These are phyloP conservation scores for Sebastes hubbsi DNA, from an alignment of 2,797 vertebrate species.

Conservation along the genomic window DNA sequence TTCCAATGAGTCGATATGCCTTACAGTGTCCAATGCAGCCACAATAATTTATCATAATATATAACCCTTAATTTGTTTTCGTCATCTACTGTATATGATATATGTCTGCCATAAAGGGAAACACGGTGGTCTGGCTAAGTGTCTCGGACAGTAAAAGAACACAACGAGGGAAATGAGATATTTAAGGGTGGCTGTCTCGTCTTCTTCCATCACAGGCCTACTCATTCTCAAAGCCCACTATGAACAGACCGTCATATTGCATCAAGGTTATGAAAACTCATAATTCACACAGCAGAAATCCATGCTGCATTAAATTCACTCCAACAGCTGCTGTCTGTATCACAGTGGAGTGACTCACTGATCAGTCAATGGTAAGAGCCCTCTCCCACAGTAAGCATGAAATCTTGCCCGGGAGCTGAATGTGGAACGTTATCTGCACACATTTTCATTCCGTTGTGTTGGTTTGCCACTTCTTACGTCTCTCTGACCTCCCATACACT, in stretches of 20 bases:
- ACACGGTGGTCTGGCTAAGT: neutral
- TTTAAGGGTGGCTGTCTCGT: slow-evolving; percentile 1
- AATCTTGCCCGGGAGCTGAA: slow-evolving; percentile 71
- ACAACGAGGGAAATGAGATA: neutral
- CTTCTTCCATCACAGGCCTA: slow-evolving; percentile 6
- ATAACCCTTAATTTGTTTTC: neutral
- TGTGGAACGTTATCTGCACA: slow-evolving; percentile 58
- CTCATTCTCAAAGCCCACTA: slow-evolving; percentile 35
- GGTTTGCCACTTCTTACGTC: slow-evolving; percentile 61
- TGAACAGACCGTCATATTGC: slow-evolving; percentile 44
- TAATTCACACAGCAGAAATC: slow-evolving; percentile 63
- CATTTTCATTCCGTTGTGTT: slow-evolving; percentile 59
- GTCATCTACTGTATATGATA: neutral
- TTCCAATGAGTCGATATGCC: neutral
- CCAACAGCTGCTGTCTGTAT: slow-evolving; percentile 72
- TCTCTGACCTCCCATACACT: slow-evolving; percentile 64
- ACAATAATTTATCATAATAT: neutral
- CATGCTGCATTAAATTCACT: slow-evolving; percentile 63
- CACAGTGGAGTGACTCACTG: slow-evolving; percentile 72
- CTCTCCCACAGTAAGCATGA: slow-evolving; percentile 64
- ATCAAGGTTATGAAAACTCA: slow-evolving; percentile 64
- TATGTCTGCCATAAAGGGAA: slow-evolving; percentile 13
- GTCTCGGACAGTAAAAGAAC: neutral
- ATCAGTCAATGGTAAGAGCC: slow-evolving; percentile 75
- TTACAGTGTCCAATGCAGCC: slow-evolving; percentile 9